A percentile compares a stretch with the other conserved stretches of the same genome.
phyloP scores from a whole-genome alignment of 2,888 invertebrate genomes.

The Oxyscelio sp. region DNA sequence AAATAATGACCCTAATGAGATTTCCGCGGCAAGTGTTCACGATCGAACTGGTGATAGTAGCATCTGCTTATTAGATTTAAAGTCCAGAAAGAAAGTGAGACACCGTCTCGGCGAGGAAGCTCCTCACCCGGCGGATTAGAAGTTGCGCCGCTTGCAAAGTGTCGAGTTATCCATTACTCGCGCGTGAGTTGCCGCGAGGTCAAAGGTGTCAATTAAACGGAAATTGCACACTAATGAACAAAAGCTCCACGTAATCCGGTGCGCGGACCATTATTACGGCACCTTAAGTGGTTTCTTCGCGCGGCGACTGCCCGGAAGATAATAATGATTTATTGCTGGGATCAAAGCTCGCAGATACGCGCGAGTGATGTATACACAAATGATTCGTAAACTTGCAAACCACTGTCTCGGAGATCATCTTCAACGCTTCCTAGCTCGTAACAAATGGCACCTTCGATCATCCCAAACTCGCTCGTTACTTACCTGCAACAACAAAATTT shows the following conservation, averaged over 20 bases:
- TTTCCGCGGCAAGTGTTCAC: constrained; percentile 56
- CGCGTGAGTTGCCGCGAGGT: constrained; percentile 77
- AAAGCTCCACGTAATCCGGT: constrained; percentile 84
- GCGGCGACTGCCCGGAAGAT: constrained; percentile 81
- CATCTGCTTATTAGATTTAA: constrained; percentile 58
- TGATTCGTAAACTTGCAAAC: constrained; percentile 42
- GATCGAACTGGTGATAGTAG: constrained; percentile 48
- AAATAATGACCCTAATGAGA: constrained; percentile 57
- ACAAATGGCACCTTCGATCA: constrained; percentile 30
- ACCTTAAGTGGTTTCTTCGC: constrained; percentile 82
- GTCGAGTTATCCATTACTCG: constrained; percentile 81
- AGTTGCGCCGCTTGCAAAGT: constrained; percentile 62
- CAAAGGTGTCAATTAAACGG: constrained; percentile 85
- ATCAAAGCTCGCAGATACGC: constrained; percentile 66
- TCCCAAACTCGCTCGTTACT: neutral
- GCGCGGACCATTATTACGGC: constrained; percentile 81
- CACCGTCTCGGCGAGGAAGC: constrained; percentile 18
- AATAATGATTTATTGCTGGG: constrained; percentile 82
- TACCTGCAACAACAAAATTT: constrained; percentile 51
- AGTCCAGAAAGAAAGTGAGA: constrained; percentile 12
- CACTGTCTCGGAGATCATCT: constrained; percentile 31
- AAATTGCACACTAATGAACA: constrained; percentile 85
- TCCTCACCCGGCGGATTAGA: constrained; percentile 47
- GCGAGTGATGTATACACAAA: constrained; percentile 22
- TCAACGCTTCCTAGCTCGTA: constrained; percentile 13